A percentile compares a stretch with the other conserved stretches of the same genome.
Conservation (phyloP, 2,888 invertebrate genomes). For the Crepidodera aurea region DNA sequence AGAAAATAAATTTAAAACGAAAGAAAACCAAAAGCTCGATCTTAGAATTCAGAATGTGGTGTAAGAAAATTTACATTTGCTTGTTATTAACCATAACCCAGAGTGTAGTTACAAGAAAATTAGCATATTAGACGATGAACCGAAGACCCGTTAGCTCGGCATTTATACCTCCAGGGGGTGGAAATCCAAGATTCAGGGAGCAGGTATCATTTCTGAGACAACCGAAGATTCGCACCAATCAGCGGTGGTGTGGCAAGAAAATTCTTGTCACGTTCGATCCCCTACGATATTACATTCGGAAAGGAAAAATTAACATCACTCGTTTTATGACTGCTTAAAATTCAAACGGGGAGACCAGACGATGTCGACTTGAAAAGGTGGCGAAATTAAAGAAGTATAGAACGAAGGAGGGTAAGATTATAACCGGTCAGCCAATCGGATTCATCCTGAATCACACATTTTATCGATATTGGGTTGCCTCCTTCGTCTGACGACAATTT, state of each 20-base stretch:
- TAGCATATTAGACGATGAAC: slow-evolving; percentile 53
- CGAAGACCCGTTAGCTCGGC: slow-evolving; percentile 39
- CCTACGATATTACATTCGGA: slow-evolving; percentile 60
- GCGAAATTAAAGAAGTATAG: slow-evolving; percentile 36
- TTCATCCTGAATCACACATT: slow-evolving; percentile 24
- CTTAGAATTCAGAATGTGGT: slow-evolving; percentile 26
- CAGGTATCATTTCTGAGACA: slow-evolving; percentile 46
- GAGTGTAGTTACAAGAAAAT: slow-evolving; percentile 51
- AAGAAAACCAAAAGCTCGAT: not conserved
- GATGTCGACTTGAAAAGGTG: slow-evolving; percentile 42
- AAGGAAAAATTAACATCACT: slow-evolving; percentile 62
- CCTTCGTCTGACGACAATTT: not conserved
- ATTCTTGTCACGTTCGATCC: slow-evolving; percentile 52
- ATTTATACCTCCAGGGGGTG: slow-evolving; percentile 36
- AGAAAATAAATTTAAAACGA: not conserved
- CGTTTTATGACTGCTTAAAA: slow-evolving; percentile 63
- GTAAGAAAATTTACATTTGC: slow-evolving; percentile 47
- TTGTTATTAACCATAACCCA: slow-evolving; percentile 53
- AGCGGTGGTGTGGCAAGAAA: slow-evolving; percentile 38
- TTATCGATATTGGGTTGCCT: slow-evolving; percentile 22
- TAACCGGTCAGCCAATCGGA: slow-evolving; percentile 34
- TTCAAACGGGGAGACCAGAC: slow-evolving; percentile 48
- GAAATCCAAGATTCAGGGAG: slow-evolving; percentile 33
- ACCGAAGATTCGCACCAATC: slow-evolving; percentile 50
- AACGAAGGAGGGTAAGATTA: slow-evolving; percentile 22